phyloP scores from a whole-genome alignment of 2,797 vertebrate species.

The Mus caroli region DNA sequence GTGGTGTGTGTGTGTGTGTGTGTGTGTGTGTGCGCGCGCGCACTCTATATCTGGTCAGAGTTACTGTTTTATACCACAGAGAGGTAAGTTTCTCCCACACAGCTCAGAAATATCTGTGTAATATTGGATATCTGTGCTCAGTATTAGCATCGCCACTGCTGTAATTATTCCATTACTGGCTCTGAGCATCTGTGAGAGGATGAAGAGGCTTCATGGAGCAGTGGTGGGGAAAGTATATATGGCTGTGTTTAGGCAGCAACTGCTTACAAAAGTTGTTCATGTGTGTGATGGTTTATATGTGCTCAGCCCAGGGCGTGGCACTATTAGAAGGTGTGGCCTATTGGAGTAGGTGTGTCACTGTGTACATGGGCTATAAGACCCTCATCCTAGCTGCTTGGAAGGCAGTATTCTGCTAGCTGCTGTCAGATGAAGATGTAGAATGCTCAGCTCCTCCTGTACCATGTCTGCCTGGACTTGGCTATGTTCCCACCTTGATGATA shows the following conservation, averaged over 20 bases:
- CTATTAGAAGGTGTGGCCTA: not conserved
- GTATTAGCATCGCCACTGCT: not conserved
- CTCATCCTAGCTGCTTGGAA: not conserved
- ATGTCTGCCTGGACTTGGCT: not conserved
- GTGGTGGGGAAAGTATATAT: no score
- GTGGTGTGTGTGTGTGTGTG: no score
- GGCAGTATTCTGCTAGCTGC: not conserved
- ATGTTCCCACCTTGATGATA: not conserved
- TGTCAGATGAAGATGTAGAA: not conserved
- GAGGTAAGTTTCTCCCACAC: not conserved
- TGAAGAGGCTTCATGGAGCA: no score
- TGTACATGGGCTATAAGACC: not conserved
- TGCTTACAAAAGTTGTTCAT: accelerated
- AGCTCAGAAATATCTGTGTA: not conserved
- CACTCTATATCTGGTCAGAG: not conserved
- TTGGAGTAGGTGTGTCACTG: not conserved
- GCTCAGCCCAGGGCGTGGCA: not conserved
- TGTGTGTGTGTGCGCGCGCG: not conserved
- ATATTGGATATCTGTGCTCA: not conserved
- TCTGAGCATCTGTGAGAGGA: not conserved
- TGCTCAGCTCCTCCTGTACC: not conserved
- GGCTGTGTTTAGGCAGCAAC: not conserved
- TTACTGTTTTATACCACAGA: not conserved
- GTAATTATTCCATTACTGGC: not conserved
- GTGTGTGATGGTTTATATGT: not conserved